Evolutionary conservation across 2,888 invertebrate species (phyloP).

Genomic region (Macrophya annulata): DNA sequence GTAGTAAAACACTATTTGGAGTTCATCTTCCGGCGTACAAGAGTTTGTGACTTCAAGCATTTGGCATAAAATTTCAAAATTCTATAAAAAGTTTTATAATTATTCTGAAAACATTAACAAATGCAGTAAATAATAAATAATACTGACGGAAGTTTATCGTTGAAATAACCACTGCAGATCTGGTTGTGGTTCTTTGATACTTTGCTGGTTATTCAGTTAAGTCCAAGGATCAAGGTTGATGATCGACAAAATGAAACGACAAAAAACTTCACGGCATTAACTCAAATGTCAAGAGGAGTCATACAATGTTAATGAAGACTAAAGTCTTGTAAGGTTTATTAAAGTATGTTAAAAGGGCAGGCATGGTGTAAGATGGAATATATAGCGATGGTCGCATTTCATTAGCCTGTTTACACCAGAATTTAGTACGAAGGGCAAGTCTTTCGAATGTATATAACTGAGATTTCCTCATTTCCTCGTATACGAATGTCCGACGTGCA

Average conservation of each 20-base stretch:
- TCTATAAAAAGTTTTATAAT: not conserved
- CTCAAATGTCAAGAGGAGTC: constrained; percentile 6
- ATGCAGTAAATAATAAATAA: not conserved
- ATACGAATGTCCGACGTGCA: not conserved
- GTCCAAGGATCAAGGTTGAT: not conserved
- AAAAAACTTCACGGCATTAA: constrained; percentile 23
- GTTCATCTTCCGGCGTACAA: constrained; percentile 30
- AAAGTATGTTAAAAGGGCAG: constrained; percentile 30
- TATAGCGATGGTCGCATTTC: constrained; percentile 35
- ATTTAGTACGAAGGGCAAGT: constrained; percentile 42
- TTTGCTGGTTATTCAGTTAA: not conserved
- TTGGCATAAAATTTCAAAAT: not conserved
- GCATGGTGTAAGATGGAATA: constrained; percentile 18
- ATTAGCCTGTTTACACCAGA: constrained; percentile 39
- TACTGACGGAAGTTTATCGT: not conserved
- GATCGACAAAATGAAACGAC: not conserved
- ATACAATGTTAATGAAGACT: not conserved
- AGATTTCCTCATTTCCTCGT: constrained; percentile 27
- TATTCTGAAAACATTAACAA: not conserved
- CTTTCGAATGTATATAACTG: constrained; percentile 31
- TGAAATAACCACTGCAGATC: not conserved
- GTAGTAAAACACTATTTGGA: constrained; percentile 2
- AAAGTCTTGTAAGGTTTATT: not conserved
- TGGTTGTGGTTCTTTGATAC: not conserved
- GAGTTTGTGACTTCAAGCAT: constrained; percentile 19